Evolutionary conservation across 1,140 invertebrate genomes (phyloP), one percentile per base, ranked within the genome.

Genomic region (Sipha flava): DNA sequence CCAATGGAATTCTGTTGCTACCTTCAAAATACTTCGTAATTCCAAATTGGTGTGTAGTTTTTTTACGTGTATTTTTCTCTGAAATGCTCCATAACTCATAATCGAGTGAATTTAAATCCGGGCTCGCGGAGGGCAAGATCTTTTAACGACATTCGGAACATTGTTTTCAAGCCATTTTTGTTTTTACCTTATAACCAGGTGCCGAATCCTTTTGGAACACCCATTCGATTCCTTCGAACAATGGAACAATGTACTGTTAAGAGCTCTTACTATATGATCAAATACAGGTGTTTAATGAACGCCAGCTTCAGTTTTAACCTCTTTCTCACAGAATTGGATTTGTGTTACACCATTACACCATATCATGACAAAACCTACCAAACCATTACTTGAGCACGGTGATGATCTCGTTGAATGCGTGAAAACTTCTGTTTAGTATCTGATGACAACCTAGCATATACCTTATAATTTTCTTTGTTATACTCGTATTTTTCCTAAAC

Each of bases 31-130:
- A 37, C 23, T 59, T 7, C 62, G 62, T 14, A 21, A 23, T 37
- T 72, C 45, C 26, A 54, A 66, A 79, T 47, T 70, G 52, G 73
- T 79, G 21, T 26, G 43, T n/a, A n/a, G n/a, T 80, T 72, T 82
- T 81, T 37, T 72, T 81, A 80, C 79, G 70, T 64, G 23, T 21
- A 75, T 79, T 59, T 34, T 70, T 79, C 81, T 80, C 12, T 16
- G 47, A 72, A 40, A 49, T 72, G 1, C 14, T 21, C 10, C 10
- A 81, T 29, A 73, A n/a, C 1, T n/a, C 21, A 43, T 68, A 77
- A 14, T 80, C 59, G 45, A 81, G 47, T 23, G 80, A 62, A 29
- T 81, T 79, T n/a, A 66, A 47, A 54, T 81, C 66, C 2, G 43
- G 70, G 47, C 54, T 80, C 64, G 49, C 70, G 40, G 62, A 0